Conservation (phyloP, 2,113 vertebrate species). For the Ovis canadensis region DNA sequence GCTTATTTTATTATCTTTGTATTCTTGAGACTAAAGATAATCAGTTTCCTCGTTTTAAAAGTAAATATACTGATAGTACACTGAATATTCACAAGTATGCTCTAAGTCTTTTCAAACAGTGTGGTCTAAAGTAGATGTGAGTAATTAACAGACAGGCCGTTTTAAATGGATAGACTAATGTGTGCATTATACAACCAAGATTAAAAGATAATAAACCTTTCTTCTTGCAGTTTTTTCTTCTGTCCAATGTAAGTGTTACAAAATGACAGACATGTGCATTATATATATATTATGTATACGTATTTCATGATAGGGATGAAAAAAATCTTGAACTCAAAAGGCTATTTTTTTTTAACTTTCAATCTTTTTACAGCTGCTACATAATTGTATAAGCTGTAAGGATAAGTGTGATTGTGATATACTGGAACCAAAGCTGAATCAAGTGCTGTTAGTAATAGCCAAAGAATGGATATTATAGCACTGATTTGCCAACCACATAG, state of each 20-base stretch:
- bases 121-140: not conserved
- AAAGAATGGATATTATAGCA: not conserved
- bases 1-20: not conserved
- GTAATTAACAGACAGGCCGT: not conserved
- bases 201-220: not conserved
- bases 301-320: not conserved
- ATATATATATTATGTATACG: not conserved
- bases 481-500: not conserved
- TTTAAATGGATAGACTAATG: not conserved
- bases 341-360: not conserved
- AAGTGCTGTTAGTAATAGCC: not conserved
- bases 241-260: not conserved
- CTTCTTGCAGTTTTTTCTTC: not conserved
- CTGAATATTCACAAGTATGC: not conserved
- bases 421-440: not conserved
- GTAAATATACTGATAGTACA: not conserved
- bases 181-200: not conserved
- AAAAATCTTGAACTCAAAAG: not conserved
- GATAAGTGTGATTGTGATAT: not conserved
- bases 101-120: not conserved
- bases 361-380: not conserved
- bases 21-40: not conserved
- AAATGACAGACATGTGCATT: not conserved
- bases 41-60: not conserved
- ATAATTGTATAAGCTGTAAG: not conserved